Evolutionary conservation across 2,113 vertebrate genomes (phyloP), one percentile per base, ranked within the genome.

Genomic region (Cygnus buccinator): DNA sequence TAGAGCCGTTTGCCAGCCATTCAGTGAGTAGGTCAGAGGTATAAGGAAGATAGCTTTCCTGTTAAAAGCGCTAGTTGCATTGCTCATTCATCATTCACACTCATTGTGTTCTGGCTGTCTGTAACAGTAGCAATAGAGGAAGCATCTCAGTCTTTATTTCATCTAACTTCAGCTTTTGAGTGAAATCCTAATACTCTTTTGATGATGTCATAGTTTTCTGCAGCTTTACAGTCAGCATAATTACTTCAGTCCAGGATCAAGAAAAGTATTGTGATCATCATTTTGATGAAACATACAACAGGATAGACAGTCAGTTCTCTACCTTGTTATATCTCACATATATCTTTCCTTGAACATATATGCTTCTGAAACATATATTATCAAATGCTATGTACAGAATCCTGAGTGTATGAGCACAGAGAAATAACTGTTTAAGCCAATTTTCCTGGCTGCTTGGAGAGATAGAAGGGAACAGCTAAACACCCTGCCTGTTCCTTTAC

Each of bases 1-100:
- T 84, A 95, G 96, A 96, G 68, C 59, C 79, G 80, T 94, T 95
- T 98, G 91, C 94, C 96, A 97, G 95, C 95, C 97, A 90, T 95
- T 97, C 93, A 57, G 91, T 89, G 97, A 91, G 94, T 93, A 97
- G 96, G 97, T 97, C 93, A 97, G 76, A 83, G 25, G 65, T 85
- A 93, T 59, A 89, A 93, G 94, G 84, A 84, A 85, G 84, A 97
- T 70, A 90, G 55, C 44, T 94, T 97, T 62, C 71, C 61, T 44
- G 52, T 58, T 94, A 66, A 84, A 96, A 92, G 23, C 78, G 71
- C 72, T 94, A 81, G 78, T 73, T 88, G 79, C 25, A 16, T 43
- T 83, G 66, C 52, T 94, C 84, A 92, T 96, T 94, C 82, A 83
- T 96, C 92, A 85, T 33, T 48, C 62, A 87, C 19, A 37, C 54